Evolutionary conservation across 1,140 invertebrate species (phyloP).

Genomic region (Thaumetopoea pityocampa): DNA sequence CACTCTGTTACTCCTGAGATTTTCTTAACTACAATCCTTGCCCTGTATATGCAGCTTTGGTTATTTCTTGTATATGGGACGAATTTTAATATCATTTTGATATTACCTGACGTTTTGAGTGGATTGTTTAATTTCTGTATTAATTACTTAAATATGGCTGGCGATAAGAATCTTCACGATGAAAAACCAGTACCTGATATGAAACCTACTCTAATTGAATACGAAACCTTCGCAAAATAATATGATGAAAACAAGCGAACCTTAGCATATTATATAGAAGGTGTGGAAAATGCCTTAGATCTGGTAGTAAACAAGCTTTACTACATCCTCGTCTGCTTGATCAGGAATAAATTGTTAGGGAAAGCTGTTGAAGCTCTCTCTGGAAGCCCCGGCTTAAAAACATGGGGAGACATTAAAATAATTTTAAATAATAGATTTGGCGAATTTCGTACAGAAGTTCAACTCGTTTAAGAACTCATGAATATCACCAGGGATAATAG

Average conservation of each 20-base stretch:
- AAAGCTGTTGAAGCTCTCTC: conserved; percentile 18
- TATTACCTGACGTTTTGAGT: background rate
- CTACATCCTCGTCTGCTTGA: conserved; percentile 8
- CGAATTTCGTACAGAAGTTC: conserved; percentile 6
- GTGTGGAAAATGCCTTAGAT: conserved; percentile 15
- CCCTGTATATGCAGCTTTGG: background rate
- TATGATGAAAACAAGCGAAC: conserved; percentile 3
- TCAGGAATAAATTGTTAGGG: conserved; percentile 17
- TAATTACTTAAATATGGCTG: background rate
- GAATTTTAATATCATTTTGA: no score
- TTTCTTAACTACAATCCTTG: background rate
- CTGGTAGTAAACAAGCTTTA: conserved; percentile 8
- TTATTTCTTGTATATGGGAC: background rate
- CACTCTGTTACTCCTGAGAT: background rate
- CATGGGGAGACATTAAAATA: conserved; percentile 4
- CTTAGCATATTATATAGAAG: conserved; percentile 12
- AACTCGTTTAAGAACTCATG: conserved; percentile 7
- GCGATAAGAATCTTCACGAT: background rate
- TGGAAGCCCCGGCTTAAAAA: conserved; percentile 2
- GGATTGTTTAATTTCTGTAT: background rate
- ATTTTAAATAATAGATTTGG: conserved; percentile 3
- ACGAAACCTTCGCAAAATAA: background rate
- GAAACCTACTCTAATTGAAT: background rate
- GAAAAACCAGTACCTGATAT: background rate
- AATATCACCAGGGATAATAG: conserved; percentile 2